A percentile compares a stretch with the other conserved stretches of the same genome.
Conservation (phyloP, 2,888 invertebrate genomes). For the Neria commutata region DNA sequence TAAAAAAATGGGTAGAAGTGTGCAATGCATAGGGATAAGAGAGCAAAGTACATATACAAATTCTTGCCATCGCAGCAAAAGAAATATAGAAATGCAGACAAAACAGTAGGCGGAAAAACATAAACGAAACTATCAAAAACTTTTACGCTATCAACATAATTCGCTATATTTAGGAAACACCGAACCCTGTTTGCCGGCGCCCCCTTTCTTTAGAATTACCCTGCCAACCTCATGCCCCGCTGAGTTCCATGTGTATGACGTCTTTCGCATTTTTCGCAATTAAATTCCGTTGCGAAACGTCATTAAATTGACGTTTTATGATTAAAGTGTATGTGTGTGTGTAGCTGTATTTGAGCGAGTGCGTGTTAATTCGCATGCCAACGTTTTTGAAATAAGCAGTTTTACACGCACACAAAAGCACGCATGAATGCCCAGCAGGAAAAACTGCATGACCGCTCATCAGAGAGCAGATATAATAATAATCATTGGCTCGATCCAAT, state of each 20-base stretch:
- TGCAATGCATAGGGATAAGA: too few species aligned
- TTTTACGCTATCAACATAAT: background rate
- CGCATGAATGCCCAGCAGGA: too few species aligned
- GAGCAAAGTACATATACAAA: background rate
- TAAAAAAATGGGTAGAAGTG: too few species aligned
- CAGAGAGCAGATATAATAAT: too few species aligned
- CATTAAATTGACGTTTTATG: conserved; percentile 1
- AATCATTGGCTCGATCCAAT: too few species aligned
- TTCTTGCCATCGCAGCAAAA: too few species aligned
- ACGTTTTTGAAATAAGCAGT: background rate
- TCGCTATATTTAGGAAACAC: background rate
- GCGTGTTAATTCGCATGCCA: background rate
- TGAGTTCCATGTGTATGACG: background rate
- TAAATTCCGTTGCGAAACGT: background rate
- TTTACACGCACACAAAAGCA: too few species aligned
- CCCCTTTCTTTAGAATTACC: background rate
- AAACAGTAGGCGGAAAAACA: background rate
- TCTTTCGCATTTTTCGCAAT: background rate
- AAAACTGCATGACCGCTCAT: too few species aligned
- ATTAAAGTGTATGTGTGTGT: background rate
- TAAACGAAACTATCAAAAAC: background rate
- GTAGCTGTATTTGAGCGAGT: too few species aligned
- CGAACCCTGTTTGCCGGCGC: background rate
- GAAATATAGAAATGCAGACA: background rate
- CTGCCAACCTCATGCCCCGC: background rate